Conservation (phyloP, 2,113 vertebrate genomes). For the Eretmochelys imbricata region DNA sequence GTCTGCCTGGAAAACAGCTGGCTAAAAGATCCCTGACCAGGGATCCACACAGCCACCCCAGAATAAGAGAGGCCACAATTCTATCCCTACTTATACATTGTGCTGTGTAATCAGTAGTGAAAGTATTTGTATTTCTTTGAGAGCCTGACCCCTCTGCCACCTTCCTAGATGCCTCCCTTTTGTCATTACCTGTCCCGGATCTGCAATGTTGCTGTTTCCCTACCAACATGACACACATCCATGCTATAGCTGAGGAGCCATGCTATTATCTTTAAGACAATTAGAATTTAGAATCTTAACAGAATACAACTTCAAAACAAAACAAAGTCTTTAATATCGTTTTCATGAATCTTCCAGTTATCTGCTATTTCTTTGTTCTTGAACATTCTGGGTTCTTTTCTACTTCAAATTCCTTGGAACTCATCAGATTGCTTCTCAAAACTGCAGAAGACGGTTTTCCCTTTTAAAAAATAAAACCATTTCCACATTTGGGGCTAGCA, state of each 20-base stretch:
- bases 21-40: fast-evolving
- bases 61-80: background rate
- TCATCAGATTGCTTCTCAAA: background rate
- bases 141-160: background rate
- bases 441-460: background rate
- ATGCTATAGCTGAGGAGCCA: background rate
- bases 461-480: background rate
- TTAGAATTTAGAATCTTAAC: background rate
- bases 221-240: fast-evolving
- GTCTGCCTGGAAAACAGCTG: background rate
- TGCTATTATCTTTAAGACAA: background rate
- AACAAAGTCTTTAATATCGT: fast-evolving
- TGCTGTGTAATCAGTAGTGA: background rate
- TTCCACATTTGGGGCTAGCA: slow-evolving; percentile 12
- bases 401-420: background rate
- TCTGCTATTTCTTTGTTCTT: background rate
- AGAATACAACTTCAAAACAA: background rate
- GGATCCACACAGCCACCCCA: background rate
- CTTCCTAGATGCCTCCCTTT: background rate
- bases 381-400: background rate
- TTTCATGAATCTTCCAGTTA: background rate
- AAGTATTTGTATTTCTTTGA: background rate
- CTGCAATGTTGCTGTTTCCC: background rate
- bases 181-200: background rate
- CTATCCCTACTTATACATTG: background rate